Conservation (phyloP, 2,888 invertebrate species). For the Bembecia ichneumoniformis region DNA sequence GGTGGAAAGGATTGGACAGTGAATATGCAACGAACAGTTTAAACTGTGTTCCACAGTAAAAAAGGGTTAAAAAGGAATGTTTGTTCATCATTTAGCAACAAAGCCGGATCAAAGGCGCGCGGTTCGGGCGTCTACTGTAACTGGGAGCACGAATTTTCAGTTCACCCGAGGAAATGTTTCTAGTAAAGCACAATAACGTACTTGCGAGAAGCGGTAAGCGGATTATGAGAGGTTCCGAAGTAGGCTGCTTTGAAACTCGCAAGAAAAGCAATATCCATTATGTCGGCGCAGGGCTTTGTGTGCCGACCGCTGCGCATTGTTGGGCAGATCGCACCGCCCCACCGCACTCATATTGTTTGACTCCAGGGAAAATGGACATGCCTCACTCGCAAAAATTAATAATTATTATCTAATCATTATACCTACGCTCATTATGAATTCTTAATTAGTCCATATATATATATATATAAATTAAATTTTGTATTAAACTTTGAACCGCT, state of each 20-base stretch:
- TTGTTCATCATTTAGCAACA: constrained; percentile 18
- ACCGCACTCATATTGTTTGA: constrained; percentile 36
- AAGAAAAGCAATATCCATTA: constrained; percentile 71
- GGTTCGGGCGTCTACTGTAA: constrained; percentile 19
- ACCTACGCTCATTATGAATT: not conserved
- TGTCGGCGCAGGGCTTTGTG: constrained; percentile 59
- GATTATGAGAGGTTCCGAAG: constrained; percentile 67
- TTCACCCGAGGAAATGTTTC: constrained; percentile 46
- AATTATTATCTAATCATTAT: constrained; percentile 3
- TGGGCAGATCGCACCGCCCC: constrained; percentile 35
- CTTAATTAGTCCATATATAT: no score
- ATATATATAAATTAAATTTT: no score
- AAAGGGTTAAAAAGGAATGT: not conserved
- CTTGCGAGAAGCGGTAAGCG: constrained; percentile 59
- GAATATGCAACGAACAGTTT: no score
- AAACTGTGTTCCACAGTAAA: not conserved
- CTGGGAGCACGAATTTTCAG: constrained; percentile 23
- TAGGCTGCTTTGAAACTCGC: constrained; percentile 68
- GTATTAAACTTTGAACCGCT: no score
- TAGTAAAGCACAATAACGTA: constrained; percentile 57
- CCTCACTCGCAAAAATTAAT: constrained; percentile 22
- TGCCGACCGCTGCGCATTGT: constrained; percentile 47
- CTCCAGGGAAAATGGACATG: constrained; percentile 26
- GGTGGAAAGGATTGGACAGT: no score
- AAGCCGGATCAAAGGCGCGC: constrained; percentile 26